Conservation (phyloP, 1,140 invertebrate species). For the Apis laboriosa region DNA sequence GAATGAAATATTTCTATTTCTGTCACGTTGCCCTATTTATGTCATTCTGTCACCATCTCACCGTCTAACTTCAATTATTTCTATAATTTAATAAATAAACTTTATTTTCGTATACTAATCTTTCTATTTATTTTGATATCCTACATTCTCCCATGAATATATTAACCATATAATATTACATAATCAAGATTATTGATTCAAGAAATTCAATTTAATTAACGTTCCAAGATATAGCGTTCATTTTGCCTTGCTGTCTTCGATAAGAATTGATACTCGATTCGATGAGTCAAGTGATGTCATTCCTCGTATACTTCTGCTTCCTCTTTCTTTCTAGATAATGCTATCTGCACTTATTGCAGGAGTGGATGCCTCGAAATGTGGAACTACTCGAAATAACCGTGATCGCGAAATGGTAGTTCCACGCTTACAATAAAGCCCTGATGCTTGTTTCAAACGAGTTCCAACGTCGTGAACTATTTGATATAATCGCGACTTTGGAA, state of each 20-base stretch:
- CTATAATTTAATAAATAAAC: too few relatives aligned
- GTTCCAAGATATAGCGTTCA: too few relatives aligned
- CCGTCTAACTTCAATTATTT: too few relatives aligned
- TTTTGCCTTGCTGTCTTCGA: background rate
- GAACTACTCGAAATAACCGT: constrained; percentile 29
- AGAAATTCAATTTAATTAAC: too few relatives aligned
- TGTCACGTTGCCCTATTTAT: too few relatives aligned
- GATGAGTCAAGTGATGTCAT: background rate
- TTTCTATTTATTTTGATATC: too few relatives aligned
- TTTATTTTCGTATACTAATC: too few relatives aligned
- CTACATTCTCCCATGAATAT: too few relatives aligned
- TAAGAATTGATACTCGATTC: background rate
- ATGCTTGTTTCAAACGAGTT: constrained; percentile 42
- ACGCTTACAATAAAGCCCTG: constrained; percentile 30
- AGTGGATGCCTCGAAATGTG: background rate
- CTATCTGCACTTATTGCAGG: constrained; percentile 31
- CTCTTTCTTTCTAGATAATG: background rate
- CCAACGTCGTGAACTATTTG: constrained; percentile 37
- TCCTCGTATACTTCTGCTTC: background rate
- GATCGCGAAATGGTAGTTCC: constrained; percentile 36
- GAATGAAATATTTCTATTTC: too few relatives aligned
- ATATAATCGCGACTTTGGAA: constrained; percentile 34
- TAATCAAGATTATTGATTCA: too few relatives aligned
- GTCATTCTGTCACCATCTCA: too few relatives aligned
- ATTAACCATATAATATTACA: too few relatives aligned